These are phyloP conservation scores for Dryobates pubescens DNA, from an alignment of 2,797 vertebrate species.

Conservation along the genomic window DNA sequence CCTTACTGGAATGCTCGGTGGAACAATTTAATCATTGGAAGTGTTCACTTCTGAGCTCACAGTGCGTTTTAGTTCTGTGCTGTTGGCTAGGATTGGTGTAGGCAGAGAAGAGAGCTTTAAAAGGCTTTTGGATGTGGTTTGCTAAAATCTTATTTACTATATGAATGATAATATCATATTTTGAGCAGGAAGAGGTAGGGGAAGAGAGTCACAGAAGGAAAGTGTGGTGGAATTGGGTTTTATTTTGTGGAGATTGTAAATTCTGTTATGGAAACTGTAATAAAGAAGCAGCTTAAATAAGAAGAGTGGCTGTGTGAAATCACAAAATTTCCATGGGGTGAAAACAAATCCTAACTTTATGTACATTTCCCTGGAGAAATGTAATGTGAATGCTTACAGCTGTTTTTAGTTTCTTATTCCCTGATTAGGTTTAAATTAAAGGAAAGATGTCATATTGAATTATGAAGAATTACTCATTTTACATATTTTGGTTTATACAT, in stretches of 20 bases:
- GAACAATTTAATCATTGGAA: neutral
- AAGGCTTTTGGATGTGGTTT: neutral
- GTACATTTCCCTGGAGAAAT: slow-evolving; percentile 49
- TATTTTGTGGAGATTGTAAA: slow-evolving; percentile 56
- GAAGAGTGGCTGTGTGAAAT: slow-evolving; percentile 57
- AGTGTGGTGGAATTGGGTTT: slow-evolving; percentile 35
- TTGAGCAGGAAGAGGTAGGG: neutral
- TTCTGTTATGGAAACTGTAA: slow-evolving; percentile 63
- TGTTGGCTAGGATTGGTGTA: neutral
- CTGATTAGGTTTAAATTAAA: slow-evolving; percentile 73
- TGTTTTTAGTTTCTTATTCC: slow-evolving; percentile 71
- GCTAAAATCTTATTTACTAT: neutral
- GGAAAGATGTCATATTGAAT: slow-evolving; percentile 64
- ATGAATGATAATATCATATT: neutral
- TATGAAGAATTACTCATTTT: slow-evolving; percentile 62
- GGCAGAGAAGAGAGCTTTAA: neutral
- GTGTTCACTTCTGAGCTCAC: neutral
- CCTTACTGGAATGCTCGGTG: neutral
- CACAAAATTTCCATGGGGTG: slow-evolving; percentile 47
- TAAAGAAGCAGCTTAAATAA: slow-evolving; percentile 60
- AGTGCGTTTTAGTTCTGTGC: fast-evolving
- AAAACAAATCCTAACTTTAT: slow-evolving; percentile 71
- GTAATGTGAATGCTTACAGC: slow-evolving; percentile 68
- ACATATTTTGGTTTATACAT: neutral
- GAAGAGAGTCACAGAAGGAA: neutral